Percentiles rank a stretch among this genome's conserved stretches.
phyloP scores from a whole-genome alignment of 2,113 vertebrate genomes.

The Silurus glanis region DNA sequence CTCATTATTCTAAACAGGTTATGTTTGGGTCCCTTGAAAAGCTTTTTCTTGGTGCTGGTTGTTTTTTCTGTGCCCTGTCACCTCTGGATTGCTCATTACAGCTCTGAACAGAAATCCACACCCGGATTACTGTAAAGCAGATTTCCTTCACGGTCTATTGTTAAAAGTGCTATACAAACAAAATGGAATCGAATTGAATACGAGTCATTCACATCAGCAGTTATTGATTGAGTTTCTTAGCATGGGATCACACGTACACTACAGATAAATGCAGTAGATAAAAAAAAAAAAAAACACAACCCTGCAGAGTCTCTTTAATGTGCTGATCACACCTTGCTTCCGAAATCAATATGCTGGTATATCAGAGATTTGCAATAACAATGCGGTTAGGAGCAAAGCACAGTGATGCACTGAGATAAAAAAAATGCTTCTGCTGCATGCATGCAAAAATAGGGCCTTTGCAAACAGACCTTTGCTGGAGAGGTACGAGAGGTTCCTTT shows the following conservation, averaged over 20 bases:
- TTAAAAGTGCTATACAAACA: background rate
- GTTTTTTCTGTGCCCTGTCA: background rate
- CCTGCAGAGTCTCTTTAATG: background rate
- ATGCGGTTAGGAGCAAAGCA: slow-evolving; percentile 16
- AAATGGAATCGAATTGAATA: background rate
- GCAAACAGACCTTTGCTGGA: slow-evolving; percentile 32
- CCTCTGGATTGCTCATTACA: background rate
- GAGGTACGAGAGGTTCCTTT: slow-evolving; percentile 42
- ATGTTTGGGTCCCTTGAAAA: background rate
- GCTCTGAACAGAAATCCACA: background rate
- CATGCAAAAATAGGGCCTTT: slow-evolving; percentile 40
- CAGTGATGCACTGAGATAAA: slow-evolving; percentile 23
- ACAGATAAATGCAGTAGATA: slow-evolving; percentile 4
- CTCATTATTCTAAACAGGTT: background rate
- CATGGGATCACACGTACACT: background rate
- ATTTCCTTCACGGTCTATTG: too few species aligned
- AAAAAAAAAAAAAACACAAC: background rate
- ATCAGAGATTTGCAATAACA: slow-evolving; percentile 30
- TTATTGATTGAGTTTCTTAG: background rate
- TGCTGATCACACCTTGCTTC: slow-evolving; percentile 21
- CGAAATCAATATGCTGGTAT: slow-evolving; percentile 16
- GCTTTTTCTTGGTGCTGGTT: too few species aligned
- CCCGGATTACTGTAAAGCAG: background rate
- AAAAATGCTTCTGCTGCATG: slow-evolving; percentile 7
- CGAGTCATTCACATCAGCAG: background rate